These are phyloP conservation scores for Sebastes vulpes DNA, from an alignment of 2,797 vertebrate genomes.

Conservation along the genomic window DNA sequence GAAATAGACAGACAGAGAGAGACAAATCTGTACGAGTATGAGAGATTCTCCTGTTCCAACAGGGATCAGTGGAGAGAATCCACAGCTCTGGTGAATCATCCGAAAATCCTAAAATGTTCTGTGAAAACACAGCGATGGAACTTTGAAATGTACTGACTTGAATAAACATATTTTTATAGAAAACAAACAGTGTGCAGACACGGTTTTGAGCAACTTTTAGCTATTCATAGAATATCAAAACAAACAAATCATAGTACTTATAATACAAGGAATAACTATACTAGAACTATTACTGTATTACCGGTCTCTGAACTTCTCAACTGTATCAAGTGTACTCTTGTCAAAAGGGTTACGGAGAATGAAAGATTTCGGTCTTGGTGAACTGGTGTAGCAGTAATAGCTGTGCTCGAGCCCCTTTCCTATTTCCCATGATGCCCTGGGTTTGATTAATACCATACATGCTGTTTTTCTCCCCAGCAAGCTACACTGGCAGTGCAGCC, in stretches of 20 bases:
- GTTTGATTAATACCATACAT: constrained; percentile 79
- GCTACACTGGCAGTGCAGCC: constrained; percentile 38
- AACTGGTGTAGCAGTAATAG: constrained; percentile 60
- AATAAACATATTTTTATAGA: constrained; percentile 17
- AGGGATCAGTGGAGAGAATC: constrained; percentile 36
- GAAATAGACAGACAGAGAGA: constrained; percentile 30
- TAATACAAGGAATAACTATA: background rate
- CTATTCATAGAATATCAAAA: background rate
- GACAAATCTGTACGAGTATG: constrained; percentile 39
- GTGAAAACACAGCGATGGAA: constrained; percentile 20
- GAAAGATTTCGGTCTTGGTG: constrained; percentile 57
- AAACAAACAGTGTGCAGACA: background rate
- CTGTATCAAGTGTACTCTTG: constrained; percentile 31
- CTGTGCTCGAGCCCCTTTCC: constrained; percentile 15
- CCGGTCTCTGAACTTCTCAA: constrained; percentile 18
- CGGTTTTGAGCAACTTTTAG: background rate
- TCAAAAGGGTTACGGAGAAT: constrained; percentile 52
- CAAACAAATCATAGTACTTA: background rate
- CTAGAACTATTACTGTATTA: constrained; percentile 2
- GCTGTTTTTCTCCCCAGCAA: constrained; percentile 66
- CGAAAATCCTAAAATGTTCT: constrained; percentile 25
- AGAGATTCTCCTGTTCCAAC: constrained; percentile 44
- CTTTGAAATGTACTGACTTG: constrained; percentile 8
- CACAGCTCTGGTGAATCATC: constrained; percentile 48
- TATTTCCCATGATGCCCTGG: constrained; percentile 62